These are phyloP conservation scores for Pasiphila rectangulata DNA, from an alignment of 2,888 invertebrate genomes.

Conservation along the genomic window DNA sequence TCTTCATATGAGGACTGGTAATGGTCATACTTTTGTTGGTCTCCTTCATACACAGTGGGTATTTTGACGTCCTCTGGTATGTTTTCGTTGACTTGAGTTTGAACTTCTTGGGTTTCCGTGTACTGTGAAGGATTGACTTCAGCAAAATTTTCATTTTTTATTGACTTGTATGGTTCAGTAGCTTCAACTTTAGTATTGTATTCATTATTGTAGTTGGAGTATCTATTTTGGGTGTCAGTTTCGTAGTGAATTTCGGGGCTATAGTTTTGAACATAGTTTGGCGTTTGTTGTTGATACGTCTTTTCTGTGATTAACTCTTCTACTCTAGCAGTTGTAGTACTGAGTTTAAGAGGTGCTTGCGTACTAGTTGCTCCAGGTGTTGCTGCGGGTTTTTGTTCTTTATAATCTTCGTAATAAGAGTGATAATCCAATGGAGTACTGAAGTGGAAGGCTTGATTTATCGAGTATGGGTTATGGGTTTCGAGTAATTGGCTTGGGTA, in stretches of 20 bases:
- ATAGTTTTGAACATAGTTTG: constrained; percentile 61
- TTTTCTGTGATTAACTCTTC: constrained; percentile 51
- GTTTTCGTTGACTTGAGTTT: constrained; percentile 42
- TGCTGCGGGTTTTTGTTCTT: constrained; percentile 57
- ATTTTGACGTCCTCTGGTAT: constrained; percentile 38
- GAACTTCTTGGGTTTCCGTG: constrained; percentile 44
- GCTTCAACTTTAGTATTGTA: constrained; percentile 50
- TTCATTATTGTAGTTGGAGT: constrained; percentile 54
- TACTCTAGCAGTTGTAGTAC: constrained; percentile 39
- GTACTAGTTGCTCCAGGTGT: constrained; percentile 45
- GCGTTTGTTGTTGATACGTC: constrained; percentile 51
- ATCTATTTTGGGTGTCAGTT: constrained; percentile 56
- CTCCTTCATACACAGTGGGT: constrained; percentile 12
- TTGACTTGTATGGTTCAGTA: constrained; percentile 34
- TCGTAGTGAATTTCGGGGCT: constrained; percentile 69
- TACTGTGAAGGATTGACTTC: constrained; percentile 37
- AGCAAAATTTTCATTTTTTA: constrained; percentile 30
- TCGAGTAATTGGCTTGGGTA: constrained; percentile 66
- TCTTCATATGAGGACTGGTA: constrained; percentile 49
- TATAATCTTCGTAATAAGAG: constrained; percentile 64
- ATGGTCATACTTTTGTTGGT: constrained; percentile 45
- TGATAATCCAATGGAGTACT: constrained; percentile 73
- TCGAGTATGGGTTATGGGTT: constrained; percentile 75
- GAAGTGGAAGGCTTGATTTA: constrained; percentile 75
- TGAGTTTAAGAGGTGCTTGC: constrained; percentile 35